phyloP scores from a whole-genome alignment of 2,113 vertebrate species.

The Myocastor coypus region DNA sequence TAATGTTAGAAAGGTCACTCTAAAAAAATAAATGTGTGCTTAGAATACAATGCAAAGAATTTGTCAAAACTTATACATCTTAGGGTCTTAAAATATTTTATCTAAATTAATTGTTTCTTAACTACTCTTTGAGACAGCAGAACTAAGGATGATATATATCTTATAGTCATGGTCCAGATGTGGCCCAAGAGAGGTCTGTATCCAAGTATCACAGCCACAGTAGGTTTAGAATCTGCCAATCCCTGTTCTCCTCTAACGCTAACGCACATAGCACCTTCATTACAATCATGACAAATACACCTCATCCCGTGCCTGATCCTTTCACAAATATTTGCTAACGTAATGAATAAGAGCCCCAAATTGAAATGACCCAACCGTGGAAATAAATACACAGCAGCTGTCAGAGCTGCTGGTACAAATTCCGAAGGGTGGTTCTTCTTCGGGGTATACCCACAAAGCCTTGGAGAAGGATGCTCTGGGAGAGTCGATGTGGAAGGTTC shows the following conservation, averaged over 20 bases:
- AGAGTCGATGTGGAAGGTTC: not conserved
- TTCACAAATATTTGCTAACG: slow-evolving; percentile 76
- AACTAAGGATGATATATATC: not conserved
- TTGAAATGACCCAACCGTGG: slow-evolving; percentile 55
- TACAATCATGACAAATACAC: slow-evolving; percentile 61
- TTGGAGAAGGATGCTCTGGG: not conserved
- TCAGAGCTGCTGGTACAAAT: slow-evolving; percentile 47
- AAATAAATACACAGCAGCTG: slow-evolving; percentile 72
- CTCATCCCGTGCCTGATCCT: slow-evolving; percentile 58
- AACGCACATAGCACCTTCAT: slow-evolving; percentile 60
- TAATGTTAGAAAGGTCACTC: slow-evolving; percentile 8
- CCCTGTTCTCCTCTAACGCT: not conserved
- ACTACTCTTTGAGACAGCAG: not conserved
- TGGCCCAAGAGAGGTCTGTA: slow-evolving; percentile 53
- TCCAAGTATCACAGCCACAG: slow-evolving; percentile 25
- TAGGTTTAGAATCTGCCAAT: not conserved
- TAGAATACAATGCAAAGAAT: not conserved
- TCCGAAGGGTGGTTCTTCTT: slow-evolving; percentile 41
- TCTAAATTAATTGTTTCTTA: not conserved
- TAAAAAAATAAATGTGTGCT: slow-evolving; percentile 17
- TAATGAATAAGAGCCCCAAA: slow-evolving; percentile 68
- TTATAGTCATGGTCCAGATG: not conserved
- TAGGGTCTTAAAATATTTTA: not conserved
- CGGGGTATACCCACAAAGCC: not conserved
- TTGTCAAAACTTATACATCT: not conserved